Percentiles rank a stretch among this genome's conserved stretches.
These are phyloP conservation scores for Leptothorax acervorum DNA, from an alignment of 2,888 invertebrate genomes.

Conservation along the genomic window DNA sequence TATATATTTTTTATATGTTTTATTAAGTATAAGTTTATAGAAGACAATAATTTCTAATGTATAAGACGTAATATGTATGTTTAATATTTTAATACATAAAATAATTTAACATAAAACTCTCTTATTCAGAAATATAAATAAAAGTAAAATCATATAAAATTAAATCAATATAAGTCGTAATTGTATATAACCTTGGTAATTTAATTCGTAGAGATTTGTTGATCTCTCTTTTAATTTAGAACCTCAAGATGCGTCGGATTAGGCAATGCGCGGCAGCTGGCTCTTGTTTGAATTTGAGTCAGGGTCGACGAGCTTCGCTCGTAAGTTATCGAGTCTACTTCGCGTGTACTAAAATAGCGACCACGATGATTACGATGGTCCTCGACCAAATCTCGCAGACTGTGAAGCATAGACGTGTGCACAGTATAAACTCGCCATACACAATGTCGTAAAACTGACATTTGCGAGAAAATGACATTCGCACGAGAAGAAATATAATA, in stretches of 20 bases:
- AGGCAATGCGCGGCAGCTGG: slow-evolving; percentile 74
- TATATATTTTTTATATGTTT: background rate
- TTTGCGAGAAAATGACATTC: background rate
- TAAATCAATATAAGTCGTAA: background rate
- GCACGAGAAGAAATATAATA: background rate
- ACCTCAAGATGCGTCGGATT: slow-evolving; percentile 63
- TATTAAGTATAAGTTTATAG: background rate
- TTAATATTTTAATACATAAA: background rate
- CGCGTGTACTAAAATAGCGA: slow-evolving; percentile 74
- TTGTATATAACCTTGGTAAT: background rate
- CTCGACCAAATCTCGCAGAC: slow-evolving; percentile 70
- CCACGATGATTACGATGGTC: slow-evolving; percentile 63
- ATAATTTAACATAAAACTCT: background rate
- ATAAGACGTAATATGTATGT: too few relatives aligned
- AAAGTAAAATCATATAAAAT: background rate
- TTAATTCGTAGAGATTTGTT: slow-evolving; percentile 22
- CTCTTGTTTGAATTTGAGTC: slow-evolving; percentile 78
- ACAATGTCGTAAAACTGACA: slow-evolving; percentile 13
- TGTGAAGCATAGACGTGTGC: background rate
- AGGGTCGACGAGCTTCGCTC: slow-evolving; percentile 75
- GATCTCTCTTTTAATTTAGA: slow-evolving; percentile 46
- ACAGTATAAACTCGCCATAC: background rate
- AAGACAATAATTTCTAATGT: background rate
- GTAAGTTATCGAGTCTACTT: slow-evolving; percentile 67
- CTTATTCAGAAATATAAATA: background rate